Evolutionary conservation across 2,113 vertebrate species (phyloP), one percentile per base, ranked within the genome.

Genomic region (Platichthys stellatus): DNA sequence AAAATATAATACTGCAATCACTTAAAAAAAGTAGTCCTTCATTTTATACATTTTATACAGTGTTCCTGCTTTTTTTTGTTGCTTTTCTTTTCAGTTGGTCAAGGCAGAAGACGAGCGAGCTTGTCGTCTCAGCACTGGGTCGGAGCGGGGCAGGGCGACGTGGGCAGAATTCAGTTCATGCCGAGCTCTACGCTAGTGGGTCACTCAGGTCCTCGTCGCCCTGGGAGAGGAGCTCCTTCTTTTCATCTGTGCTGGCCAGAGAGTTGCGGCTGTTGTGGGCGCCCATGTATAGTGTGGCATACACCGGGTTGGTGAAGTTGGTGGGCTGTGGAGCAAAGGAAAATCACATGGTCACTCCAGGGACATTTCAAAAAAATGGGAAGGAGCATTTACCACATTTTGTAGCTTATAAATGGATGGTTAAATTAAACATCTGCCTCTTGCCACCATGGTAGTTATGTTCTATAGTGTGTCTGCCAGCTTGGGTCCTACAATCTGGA

Each of bases 11-110:
- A 98, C 97, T 98, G 97, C 95, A 93, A 94, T 97, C 96, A 98
- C 96, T 97, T 98, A 97, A 95, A 98, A 59, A 98, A 98, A 98
- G 95, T 97, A 97, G 95, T 97, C 96, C 97, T 97, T 97, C 96
- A 96, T 97, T 93, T 97, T 98, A 95, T 97, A 97, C 96, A 97
- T 94, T 97, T 97, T 97, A 94, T 97, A 98, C 97, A 98, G 94
- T 94, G 92, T 94, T 95, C 93, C 86, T 68, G 70, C 90, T 91
- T 91, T 89, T 83, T 80, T 86, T 90, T 90, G 89, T 92, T 92
- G 90, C 80, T 88, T 87, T 93, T 93, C 84, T 91, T 93, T 88
- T 90, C 79, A 69, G 85, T 86, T 88, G 85, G 86, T 89, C 91
- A 94, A 94, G 93, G 94, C 93, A 91, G 91, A 91, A 76, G 81